A percentile compares a stretch with the other conserved stretches of the same genome.
Conservation (phyloP, 2,113 vertebrate genomes). For the Anhinga rufa region DNA sequence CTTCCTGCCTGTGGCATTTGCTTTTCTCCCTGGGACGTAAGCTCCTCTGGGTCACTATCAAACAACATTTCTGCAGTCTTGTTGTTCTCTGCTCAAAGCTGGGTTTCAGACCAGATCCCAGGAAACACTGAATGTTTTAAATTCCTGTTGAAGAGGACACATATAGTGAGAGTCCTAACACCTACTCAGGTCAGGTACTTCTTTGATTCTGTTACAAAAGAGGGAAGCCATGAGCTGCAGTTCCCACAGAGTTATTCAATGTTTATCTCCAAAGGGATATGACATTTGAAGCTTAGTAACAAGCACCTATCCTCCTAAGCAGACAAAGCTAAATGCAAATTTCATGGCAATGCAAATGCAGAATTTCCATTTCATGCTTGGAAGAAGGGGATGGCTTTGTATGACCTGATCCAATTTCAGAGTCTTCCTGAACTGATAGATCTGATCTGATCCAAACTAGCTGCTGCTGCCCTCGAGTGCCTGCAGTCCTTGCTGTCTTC, state of each 20-base stretch:
- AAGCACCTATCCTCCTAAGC: background rate
- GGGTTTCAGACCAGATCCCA: background rate
- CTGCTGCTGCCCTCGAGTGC: background rate
- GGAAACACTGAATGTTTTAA: background rate
- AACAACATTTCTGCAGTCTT: background rate
- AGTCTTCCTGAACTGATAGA: slow-evolving; percentile 11
- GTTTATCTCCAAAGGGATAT: background rate
- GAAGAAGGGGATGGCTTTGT: background rate
- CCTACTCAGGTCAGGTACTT: background rate
- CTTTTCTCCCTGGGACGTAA: background rate
- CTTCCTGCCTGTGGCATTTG: background rate
- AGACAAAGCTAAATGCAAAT: slow-evolving; percentile 35
- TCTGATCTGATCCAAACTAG: background rate
- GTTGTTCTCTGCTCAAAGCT: background rate
- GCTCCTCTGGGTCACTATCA: background rate
- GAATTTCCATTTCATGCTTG: slow-evolving; percentile 46
- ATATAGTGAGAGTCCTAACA: background rate
- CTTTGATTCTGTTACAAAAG: slow-evolving; percentile 32
- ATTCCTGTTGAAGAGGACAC: background rate
- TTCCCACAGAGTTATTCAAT: background rate
- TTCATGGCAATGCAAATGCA: slow-evolving; percentile 23
- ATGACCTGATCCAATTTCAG: slow-evolving; percentile 22
- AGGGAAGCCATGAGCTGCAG: background rate
- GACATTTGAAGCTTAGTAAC: background rate
- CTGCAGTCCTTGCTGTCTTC: background rate